Evolutionary conservation across 2,888 invertebrate genomes (phyloP).

Genomic region (Nasonovia ribisnigri): DNA sequence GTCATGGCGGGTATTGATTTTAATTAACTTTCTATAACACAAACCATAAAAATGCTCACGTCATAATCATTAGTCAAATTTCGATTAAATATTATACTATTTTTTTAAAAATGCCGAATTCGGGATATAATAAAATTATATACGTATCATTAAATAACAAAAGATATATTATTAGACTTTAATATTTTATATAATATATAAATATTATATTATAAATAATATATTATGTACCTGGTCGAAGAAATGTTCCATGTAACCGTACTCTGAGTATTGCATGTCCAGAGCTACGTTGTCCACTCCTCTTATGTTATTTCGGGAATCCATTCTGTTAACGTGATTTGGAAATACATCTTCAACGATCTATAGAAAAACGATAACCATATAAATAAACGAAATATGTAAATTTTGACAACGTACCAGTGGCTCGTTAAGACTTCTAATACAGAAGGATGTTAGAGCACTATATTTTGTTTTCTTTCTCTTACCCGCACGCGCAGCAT

Average conservation of each 20-base stretch:
- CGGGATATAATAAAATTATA: background rate
- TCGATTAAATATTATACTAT: slow-evolving; percentile 6
- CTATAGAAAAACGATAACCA: background rate
- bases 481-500: too few species aligned
- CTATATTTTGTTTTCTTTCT: too few species aligned
- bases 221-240: slow-evolving; percentile 67
- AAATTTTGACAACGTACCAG: background rate
- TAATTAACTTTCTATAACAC: slow-evolving; percentile 31
- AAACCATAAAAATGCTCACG: background rate
- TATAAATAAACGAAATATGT: background rate
- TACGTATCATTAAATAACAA: background rate
- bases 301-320: slow-evolving; percentile 57
- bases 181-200: too few species aligned
- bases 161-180: background rate
- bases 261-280: slow-evolving; percentile 68
- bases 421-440: too few species aligned
- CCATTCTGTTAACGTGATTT: slow-evolving; percentile 49
- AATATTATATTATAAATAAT: too few species aligned
- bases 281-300: slow-evolving; percentile 68
- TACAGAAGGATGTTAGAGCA: background rate
- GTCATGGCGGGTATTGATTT: slow-evolving; percentile 10
- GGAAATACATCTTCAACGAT: slow-evolving; percentile 59
- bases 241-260: slow-evolving; percentile 69
- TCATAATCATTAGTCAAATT: slow-evolving; percentile 7
- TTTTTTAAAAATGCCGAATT: background rate